Conservation (phyloP, 1,140 invertebrate genomes). For the Zaprionus taronus region DNA sequence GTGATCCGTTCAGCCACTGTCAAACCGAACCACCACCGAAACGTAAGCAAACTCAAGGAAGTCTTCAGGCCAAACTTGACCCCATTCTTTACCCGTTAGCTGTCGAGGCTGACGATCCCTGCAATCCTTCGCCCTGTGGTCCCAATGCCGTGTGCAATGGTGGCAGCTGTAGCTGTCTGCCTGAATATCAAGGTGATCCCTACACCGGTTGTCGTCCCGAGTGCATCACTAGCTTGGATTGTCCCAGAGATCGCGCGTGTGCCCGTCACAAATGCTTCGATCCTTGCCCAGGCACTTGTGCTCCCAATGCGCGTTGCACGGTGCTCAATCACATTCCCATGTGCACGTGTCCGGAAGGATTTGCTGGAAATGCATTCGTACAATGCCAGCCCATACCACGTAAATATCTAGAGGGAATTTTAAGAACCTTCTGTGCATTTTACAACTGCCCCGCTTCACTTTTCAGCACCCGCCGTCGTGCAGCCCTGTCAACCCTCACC, state of each 20-base stretch:
- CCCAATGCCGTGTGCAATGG: conserved; percentile 89
- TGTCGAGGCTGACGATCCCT: conserved; percentile 85
- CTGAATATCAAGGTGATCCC: conserved; percentile 93
- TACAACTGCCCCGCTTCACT: conserved; percentile 60
- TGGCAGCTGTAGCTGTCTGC: conserved; percentile 90
- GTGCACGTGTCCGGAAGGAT: conserved; percentile 90
- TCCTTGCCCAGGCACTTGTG: conserved; percentile 92
- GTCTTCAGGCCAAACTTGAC: conserved; percentile 85
- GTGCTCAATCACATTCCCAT: conserved; percentile 91
- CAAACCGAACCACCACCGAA: conserved; percentile 85
- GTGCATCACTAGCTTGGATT: conserved; percentile 93
- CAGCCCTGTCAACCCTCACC: conserved; percentile 91
- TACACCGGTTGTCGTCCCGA: conserved; percentile 93
- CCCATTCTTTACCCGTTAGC: conserved; percentile 66
- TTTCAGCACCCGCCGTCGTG: conserved; percentile 85
- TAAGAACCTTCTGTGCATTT: neutral
- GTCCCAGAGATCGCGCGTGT: conserved; percentile 89
- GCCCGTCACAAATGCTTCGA: conserved; percentile 92
- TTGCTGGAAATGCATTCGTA: conserved; percentile 89
- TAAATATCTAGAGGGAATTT: conserved; percentile 84
- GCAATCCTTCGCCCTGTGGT: conserved; percentile 89
- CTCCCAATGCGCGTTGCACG: conserved; percentile 90
- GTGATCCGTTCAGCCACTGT: conserved; percentile 89
- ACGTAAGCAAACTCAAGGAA: conserved; percentile 76
- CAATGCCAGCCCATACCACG: conserved; percentile 85